Base-by-base conservation (phyloP, 2,888 invertebrate genomes). In the Teleiodes luculella region DNA sequence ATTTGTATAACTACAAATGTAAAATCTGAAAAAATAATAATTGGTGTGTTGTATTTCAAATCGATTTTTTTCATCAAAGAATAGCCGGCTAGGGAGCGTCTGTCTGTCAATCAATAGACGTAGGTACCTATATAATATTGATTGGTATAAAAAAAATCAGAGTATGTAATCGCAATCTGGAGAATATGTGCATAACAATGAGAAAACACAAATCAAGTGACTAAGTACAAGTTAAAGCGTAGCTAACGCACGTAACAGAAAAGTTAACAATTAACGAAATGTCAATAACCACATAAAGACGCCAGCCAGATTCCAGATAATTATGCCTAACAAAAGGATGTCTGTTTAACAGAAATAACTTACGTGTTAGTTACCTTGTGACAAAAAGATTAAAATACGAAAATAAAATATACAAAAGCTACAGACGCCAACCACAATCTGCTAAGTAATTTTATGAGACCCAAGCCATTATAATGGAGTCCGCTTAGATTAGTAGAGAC, bases 401-500 rank as follows among this genome's bases (percentile, higher is more conserved):
- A 39, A 28, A 51, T 18, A 33, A 47, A 33, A 31, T 18, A 31
- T 18, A 31, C 16, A 47, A 47, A 33, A 47, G 33, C 2, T 33
- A 33, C 14, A 13, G 36, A 51, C 14, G 41, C 51, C 16, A 30
- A 24, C 16, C 16, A 28, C 41, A 50, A 49, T 33, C 45, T 20
- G 35, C 53, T 45, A 47, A 52, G 35, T 45, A 52, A 52, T 43
- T 31, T 43, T 31, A 39, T 45, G 33, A 52, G 24, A 36, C 67
- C 76, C 76, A 79, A 80, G 76, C 74, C 67, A 68, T 72, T 74
- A 48, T 69, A 81, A 84, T 84, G 82, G 84, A 84, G 84, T 81
- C 83, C 67, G 77, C 74, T 76, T 65, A 61, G 65, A 75, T 72
- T 70, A 68, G 43, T 16, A 49, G 45, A 45, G 43, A 13, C 11